phyloP scores from a whole-genome alignment of 2,888 invertebrate genomes.

The Diachrysia chrysitis region DNA sequence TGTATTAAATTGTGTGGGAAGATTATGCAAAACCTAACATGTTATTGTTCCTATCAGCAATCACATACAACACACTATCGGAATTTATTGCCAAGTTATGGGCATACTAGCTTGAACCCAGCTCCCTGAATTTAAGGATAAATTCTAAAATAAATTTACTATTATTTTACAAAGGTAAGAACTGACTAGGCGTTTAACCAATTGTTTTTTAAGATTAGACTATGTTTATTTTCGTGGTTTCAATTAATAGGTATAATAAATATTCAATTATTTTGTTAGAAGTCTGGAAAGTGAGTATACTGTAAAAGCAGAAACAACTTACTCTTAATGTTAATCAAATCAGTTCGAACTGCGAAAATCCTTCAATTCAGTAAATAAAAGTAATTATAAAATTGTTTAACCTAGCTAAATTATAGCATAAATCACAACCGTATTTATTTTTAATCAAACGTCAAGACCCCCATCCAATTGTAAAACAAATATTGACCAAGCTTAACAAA shows the following conservation, averaged over 20 bases:
- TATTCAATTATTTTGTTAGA: too few species aligned
- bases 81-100: conserved; percentile 24
- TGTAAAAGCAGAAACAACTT: too few species aligned
- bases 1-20: conserved; percentile 31
- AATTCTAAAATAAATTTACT: not conserved
- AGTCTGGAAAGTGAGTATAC: not conserved
- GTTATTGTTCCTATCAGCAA: conserved; percentile 34
- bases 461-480: conserved; percentile 27
- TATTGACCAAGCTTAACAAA: conserved; percentile 33
- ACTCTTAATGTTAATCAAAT: too few species aligned
- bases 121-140: conserved; percentile 2
- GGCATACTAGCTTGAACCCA: not conserved
- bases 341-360: too few species aligned
- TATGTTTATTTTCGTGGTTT: too few species aligned
- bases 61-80: conserved; percentile 22
- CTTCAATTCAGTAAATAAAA: not conserved
- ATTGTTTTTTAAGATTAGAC: too few species aligned
- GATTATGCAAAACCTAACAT: conserved; percentile 42
- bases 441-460: conserved; percentile 35
- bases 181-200: not conserved
- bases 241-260: too few species aligned
- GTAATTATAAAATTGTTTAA: not conserved
- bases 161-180: not conserved
- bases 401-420: not conserved
- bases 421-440: conserved; percentile 33